A percentile compares a stretch with the other conserved stretches of the same genome.
These are phyloP conservation scores for Hydrocynus forskahlii DNA, from an alignment of 2,797 vertebrate genomes.

Conservation along the genomic window DNA sequence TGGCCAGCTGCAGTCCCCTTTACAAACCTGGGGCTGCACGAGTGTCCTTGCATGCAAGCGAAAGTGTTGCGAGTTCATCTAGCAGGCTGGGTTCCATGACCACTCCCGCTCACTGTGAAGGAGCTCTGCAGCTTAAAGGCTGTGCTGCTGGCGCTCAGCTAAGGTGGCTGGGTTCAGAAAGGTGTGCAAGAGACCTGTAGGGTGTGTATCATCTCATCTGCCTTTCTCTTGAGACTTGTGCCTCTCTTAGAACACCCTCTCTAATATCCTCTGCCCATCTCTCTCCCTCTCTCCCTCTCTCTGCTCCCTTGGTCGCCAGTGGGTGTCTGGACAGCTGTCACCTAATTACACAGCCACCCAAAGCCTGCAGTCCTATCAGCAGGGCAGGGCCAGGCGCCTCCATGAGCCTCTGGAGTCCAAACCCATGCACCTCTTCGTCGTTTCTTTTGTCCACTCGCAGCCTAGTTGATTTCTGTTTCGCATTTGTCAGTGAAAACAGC, in stretches of 20 bases:
- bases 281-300: conserved; percentile 27
- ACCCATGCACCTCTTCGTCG: conserved; percentile 14
- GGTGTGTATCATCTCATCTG: conserved; percentile 36
- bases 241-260: conserved; percentile 38
- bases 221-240: conserved; percentile 28
- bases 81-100: conserved; percentile 28
- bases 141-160: conserved; percentile 6
- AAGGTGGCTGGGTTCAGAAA: conserved; percentile 17
- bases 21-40: conserved; percentile 36
- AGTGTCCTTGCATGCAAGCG: conserved; percentile 57
- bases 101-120: conserved; percentile 37
- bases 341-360: conserved; percentile 62
- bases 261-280: conserved; percentile 41
- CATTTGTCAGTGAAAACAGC: conserved; percentile 35
- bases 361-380: conserved; percentile 53
- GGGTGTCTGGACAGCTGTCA: conserved; percentile 63
- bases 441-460: conserved; percentile 39
- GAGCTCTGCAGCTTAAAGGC: conserved; percentile 41
- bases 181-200: conserved; percentile 20
- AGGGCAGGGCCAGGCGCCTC: conserved; percentile 38
- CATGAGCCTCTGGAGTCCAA: conserved; percentile 39
- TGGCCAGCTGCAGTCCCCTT: conserved; percentile 56
- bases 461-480: conserved; percentile 22
- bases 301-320: conserved; percentile 39
- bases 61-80: conserved; percentile 56